These are phyloP conservation scores for Melieria omissa DNA, from an alignment of 2,888 invertebrate species.

Conservation along the genomic window DNA sequence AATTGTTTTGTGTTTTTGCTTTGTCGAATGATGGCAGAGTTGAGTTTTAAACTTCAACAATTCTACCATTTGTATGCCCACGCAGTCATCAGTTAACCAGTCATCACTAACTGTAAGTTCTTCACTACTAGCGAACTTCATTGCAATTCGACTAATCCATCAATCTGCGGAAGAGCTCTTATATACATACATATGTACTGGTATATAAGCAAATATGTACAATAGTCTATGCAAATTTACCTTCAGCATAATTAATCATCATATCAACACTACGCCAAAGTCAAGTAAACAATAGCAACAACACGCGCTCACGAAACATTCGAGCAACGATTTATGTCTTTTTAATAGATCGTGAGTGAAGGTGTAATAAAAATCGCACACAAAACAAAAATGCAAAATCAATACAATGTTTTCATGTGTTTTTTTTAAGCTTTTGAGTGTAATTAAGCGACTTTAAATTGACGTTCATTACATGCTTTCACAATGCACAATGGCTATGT, in stretches of 20 bases:
- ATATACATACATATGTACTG: not conserved
- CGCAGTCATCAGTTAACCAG: no score
- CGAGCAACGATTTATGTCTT: conserved; percentile 21
- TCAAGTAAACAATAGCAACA: not conserved
- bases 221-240: conserved; percentile 6
- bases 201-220: not conserved
- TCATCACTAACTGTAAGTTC: no score
- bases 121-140: no score
- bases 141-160: not conserved
- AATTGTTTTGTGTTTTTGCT: no score
- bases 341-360: conserved; percentile 18
- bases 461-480: no score
- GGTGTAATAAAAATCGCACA: not conserved
- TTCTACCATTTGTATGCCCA: no score
- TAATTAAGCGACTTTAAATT: no score
- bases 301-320: conserved; percentile 6
- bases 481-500: no score
- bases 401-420: not conserved
- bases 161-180: not conserved
- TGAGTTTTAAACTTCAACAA: no score
- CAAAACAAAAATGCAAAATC: no score
- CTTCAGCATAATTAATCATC: conserved; percentile 19
- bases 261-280: conserved; percentile 12
- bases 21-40: no score
- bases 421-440: not conserved